Conservation (phyloP, 2,797 vertebrate genomes). For the Gymnopithys bicolor region DNA sequence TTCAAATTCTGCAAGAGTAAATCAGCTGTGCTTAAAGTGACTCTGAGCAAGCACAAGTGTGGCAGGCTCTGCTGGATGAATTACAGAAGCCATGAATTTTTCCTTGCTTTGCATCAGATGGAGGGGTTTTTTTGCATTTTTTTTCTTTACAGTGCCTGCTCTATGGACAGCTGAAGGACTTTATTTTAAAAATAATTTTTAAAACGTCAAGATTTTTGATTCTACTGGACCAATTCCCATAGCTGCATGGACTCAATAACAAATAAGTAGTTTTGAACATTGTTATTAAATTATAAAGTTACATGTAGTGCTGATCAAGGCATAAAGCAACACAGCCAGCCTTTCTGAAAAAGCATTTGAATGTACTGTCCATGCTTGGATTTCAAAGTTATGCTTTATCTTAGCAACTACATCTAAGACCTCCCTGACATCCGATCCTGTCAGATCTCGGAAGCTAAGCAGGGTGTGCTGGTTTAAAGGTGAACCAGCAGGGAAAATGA, state of each 20-base stretch:
- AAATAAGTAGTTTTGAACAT: neutral
- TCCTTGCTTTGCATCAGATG: neutral
- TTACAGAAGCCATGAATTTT: constrained; percentile 7
- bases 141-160: constrained; percentile 10
- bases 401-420: neutral
- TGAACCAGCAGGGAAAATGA: no score
- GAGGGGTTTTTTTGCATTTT: neutral
- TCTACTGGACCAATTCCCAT: neutral
- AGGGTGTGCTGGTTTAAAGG: no score
- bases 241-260: neutral
- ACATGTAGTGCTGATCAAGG: neutral
- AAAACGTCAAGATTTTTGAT: neutral
- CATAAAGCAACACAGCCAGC: neutral
- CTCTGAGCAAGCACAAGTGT: neutral
- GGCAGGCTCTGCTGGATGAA: neutral
- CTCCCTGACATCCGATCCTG: no score
- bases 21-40: constrained; percentile 40
- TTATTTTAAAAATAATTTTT: neutral
- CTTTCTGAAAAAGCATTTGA: neutral
- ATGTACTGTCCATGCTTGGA: neutral
- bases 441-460: no score
- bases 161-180: neutral
- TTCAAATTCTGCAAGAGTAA: constrained; percentile 60
- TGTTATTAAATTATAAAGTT: neutral
- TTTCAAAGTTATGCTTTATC: neutral